A percentile compares a stretch with the other conserved stretches of the same genome.
phyloP scores from a whole-genome alignment of 2,797 vertebrate genomes.

The Poeciliopsis gracilis region DNA sequence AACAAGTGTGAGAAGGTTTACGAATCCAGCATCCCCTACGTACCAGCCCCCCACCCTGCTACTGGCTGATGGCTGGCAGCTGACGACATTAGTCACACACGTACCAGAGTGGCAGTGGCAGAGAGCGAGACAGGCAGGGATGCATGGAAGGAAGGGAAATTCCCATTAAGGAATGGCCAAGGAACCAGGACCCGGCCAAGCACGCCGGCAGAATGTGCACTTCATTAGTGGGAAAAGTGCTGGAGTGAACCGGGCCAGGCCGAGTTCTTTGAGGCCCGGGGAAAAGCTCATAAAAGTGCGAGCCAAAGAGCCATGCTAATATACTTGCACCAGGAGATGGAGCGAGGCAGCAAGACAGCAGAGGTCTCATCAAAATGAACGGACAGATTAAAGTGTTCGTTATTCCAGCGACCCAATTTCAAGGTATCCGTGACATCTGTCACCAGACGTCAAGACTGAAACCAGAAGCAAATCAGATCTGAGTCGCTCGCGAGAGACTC shows the following conservation, averaged over 20 bases:
- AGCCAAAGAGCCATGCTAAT: conserved; percentile 74
- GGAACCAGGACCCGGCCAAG: conserved; percentile 60
- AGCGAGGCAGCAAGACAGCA: conserved; percentile 58
- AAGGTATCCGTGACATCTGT: conserved; percentile 45
- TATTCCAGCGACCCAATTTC: conserved; percentile 59
- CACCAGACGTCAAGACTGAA: conserved; percentile 25
- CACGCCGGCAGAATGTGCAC: conserved; percentile 78
- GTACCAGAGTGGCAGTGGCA: conserved; percentile 70
- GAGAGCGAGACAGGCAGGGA: conserved; percentile 61
- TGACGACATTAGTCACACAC: conserved; percentile 71
- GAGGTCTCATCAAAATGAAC: conserved; percentile 68
- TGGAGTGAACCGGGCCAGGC: conserved; percentile 70
- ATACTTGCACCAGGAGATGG: conserved; percentile 62
- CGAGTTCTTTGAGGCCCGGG: conserved; percentile 81
- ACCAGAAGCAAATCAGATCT: conserved; percentile 25
- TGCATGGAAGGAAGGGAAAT: conserved; percentile 74
- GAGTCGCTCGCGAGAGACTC: conserved; percentile 19
- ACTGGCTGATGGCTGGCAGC: conserved; percentile 49
- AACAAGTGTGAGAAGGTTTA: conserved; percentile 70
- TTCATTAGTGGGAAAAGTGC: conserved; percentile 85
- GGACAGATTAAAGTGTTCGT: conserved; percentile 52
- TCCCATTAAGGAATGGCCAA: conserved; percentile 79
- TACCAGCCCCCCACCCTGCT: no score
- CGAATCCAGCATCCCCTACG: conserved; percentile 61
- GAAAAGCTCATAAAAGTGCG: conserved; percentile 80